phyloP scores from a whole-genome alignment of 2,113 vertebrate species.

The Pterophyllum scalare region DNA sequence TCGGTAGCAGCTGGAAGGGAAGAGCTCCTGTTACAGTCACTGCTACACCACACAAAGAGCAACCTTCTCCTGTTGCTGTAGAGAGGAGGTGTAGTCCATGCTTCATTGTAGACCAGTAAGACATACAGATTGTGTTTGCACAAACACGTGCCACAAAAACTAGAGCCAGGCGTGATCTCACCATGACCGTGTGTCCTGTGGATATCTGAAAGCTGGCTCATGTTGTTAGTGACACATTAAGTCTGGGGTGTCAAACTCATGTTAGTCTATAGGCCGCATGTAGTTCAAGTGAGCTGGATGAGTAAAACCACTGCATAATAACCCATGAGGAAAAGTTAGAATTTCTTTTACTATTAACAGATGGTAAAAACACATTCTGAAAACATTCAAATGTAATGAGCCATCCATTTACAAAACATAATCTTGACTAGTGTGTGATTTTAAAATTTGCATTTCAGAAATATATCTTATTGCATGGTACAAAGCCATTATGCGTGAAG shows the following conservation, averaged over 20 bases:
- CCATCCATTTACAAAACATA: not conserved
- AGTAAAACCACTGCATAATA: not conserved
- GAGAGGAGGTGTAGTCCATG: not conserved
- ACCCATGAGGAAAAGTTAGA: not conserved
- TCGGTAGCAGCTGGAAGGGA: not conserved
- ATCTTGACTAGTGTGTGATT: not conserved
- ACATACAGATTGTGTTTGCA: not conserved
- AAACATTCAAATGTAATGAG: not conserved
- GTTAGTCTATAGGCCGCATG: not conserved
- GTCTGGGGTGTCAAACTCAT: not conserved
- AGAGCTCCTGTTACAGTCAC: not conserved
- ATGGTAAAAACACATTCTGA: not conserved
- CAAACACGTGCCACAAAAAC: not conserved
- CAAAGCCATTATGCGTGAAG: too few relatives aligned
- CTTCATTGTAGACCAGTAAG: not conserved
- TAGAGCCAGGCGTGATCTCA: not conserved
- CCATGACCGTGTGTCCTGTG: not conserved
- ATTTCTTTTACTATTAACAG: not conserved
- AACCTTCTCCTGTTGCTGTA: not conserved
- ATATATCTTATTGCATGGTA: not conserved
- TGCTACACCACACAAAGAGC: not conserved
- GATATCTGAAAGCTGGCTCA: not conserved
- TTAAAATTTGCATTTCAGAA: not conserved
- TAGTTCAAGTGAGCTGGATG: not conserved
- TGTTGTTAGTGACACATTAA: not conserved